Evolutionary conservation across 2,888 invertebrate genomes (phyloP), one percentile per base, ranked within the genome.

Genomic region (Blastobasis adustella): DNA sequence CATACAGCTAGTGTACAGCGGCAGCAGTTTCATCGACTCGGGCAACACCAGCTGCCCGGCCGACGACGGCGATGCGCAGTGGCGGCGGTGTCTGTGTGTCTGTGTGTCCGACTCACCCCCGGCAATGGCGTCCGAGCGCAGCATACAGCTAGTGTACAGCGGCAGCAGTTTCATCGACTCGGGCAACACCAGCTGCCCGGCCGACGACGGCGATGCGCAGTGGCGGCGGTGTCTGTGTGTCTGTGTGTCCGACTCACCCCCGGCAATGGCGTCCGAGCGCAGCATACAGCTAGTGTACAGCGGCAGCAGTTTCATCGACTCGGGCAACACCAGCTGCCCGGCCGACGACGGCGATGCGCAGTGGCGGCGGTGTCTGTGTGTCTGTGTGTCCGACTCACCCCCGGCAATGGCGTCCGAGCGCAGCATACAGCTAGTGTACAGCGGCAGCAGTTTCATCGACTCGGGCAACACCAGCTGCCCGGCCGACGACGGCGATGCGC

Each of bases 391-490:
- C 10, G 23, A 51, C 58, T 55, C 63, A 93, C 98, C 98, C 68
- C 98, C 98, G 50, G 95, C 94, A 37, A 99, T 76, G 0, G 98
- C 98, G 79, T 99, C 98, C 65, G 94, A 95, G 67, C 97, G 96
- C 67, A 98, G 88, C 68, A 99, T 81, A 78, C 98, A 98, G 84
- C 96, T 98, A 55, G 95, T 92, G 79, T 98, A 99, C 10, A 99
- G 90, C 10, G 99, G 99, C 72, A 99, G 89, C 60, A 99, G 90
- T 88, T 99, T 99, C 93, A 99, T 95, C 73, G 96, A 96, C 89
- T 99, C 99, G 0, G 99, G 99, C 66, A 99, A 90, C 73, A 99
- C 99, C n/a, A 99, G 91, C 88, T 99, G 99, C 0, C 98, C 98
- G 38, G 96, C 94, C 44, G 97, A 96, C 37, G 98, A 95, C 4